phyloP scores from a whole-genome alignment of 2,113 vertebrate genomes.

The Ranitomeya imitator region DNA sequence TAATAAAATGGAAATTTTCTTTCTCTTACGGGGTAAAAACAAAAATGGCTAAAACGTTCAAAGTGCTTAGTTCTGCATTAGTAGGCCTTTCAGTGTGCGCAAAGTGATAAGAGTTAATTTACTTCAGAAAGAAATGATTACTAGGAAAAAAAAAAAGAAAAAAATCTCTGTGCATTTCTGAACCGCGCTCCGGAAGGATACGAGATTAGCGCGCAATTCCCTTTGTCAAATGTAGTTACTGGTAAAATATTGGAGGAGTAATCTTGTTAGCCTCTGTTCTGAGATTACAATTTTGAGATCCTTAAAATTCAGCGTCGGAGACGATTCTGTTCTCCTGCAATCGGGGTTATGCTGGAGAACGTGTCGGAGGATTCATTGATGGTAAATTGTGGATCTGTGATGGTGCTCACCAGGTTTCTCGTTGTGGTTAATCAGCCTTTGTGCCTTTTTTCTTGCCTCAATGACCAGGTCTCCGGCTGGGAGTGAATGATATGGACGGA shows the following conservation, averaged over 20 bases:
- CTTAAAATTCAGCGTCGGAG: constrained; percentile 63
- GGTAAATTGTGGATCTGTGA: neutral
- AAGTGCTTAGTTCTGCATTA: constrained; percentile 35
- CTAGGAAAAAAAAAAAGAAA: constrained; percentile 46
- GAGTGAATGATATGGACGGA: neutral
- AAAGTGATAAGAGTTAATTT: constrained; percentile 67
- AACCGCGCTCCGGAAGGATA: constrained; percentile 66
- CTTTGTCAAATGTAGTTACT: constrained; percentile 71
- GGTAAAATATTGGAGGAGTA: constrained; percentile 71
- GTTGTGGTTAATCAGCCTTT: neutral
- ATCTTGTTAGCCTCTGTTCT: constrained; percentile 70
- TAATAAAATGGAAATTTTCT: constrained; percentile 4
- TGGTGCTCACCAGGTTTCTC: neutral
- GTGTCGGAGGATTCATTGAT: neutral
- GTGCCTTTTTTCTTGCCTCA: neutral
- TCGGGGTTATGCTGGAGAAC: neutral
- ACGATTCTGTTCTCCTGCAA: neutral
- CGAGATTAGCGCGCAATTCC: constrained; percentile 69
- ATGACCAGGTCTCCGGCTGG: neutral
- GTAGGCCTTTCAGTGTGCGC: constrained; percentile 57
- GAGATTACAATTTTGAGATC: constrained; percentile 69
- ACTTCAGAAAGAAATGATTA: constrained; percentile 69
- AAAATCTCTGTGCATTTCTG: constrained; percentile 67
- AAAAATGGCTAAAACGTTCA: neutral
- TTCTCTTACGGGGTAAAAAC: neutral